Evolutionary conservation across 2,797 vertebrate genomes (phyloP), one percentile per base, ranked within the genome.

Genomic region (Geotrypetes seraphini): DNA sequence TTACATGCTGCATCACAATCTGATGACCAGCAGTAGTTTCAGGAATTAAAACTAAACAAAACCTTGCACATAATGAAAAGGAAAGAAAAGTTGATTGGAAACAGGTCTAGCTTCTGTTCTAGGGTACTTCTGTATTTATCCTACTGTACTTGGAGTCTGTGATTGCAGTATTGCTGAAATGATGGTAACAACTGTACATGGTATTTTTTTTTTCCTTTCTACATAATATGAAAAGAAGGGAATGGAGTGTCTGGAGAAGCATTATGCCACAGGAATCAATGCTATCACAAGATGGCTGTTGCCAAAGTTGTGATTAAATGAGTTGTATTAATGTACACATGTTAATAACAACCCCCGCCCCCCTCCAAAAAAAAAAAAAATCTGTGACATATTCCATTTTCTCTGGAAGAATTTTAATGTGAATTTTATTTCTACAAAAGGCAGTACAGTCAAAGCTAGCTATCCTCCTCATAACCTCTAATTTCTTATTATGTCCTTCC

Each of bases 1-100:
- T 48, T 33, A 12, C 28, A 12, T 21, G 15, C 11, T 40, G 22
- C 9, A 25, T 29, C 15, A 16, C 30, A 15, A 20, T 18, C 12
- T 9, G 35, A 33, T 59, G 56, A 40, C 19, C 31, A 29, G 23
- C 36, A 55, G 16, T 1, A 16, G 29, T 57, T 48, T 30, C 3
- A 36, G 34, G 42, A 50, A 29, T 3, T n/a, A 7, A 5, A 28
- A 5, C 42, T 32, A 40, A 37, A 29, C 41, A 22, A 8, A 42
- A 17, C 3, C 19, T 50, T 25, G 9, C 23, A 50, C 28, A 16
- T 45, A 22, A 16, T 50, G 19, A 19, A 45, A 22, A 2, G 7
- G 2, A 63, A 35, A 40, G 50, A 30, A 30, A n/a, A n/a, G n/a
- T 23, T 43, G 19, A 37, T 40, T 35, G 51, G 47, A 61, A 53